phyloP scores from a whole-genome alignment of 2,888 invertebrate species.

The Xylota sylvarum region DNA sequence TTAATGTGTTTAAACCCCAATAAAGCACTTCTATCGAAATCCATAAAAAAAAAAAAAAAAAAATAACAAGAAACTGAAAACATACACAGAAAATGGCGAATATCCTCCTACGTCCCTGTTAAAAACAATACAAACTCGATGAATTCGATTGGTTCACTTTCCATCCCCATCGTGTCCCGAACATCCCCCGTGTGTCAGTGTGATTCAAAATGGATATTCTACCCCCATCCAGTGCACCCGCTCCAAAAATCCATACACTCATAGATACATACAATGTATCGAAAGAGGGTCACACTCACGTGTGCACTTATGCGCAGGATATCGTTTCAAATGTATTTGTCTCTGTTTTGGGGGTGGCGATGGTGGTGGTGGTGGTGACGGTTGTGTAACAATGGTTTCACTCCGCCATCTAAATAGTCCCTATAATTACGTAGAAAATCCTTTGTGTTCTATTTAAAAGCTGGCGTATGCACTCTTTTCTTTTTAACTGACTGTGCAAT shows the following conservation, averaged over 20 bases:
- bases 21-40: neutral
- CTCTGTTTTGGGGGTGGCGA: neutral
- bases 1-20: neutral
- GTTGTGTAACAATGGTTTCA: slow-evolving; percentile 60
- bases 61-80: neutral
- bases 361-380: slow-evolving; percentile 15
- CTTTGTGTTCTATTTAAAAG: slow-evolving; percentile 50
- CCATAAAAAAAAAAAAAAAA: slow-evolving; percentile 3
- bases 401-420: slow-evolving; percentile 7
- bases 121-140: slow-evolving; percentile 66
- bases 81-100: slow-evolving; percentile 54
- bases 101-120: slow-evolving; percentile 14
- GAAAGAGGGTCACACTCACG: slow-evolving; percentile 75
- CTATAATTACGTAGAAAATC: slow-evolving; percentile 32
- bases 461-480: slow-evolving; percentile 36
- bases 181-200: slow-evolving; percentile 20
- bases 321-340: slow-evolving; percentile 59
- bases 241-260: slow-evolving; percentile 32
- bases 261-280: slow-evolving; percentile 64
- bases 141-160: slow-evolving; percentile 74
- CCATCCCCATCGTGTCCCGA: slow-evolving; percentile 37
- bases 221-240: slow-evolving; percentile 10
- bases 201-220: slow-evolving; percentile 69
- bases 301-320: slow-evolving; percentile 75
- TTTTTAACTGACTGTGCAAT: slow-evolving; percentile 47